Base-by-base conservation (phyloP, 30 jellyfish, hydroid and myxozoan genomes). In the Turritopsis rubra region DNA sequence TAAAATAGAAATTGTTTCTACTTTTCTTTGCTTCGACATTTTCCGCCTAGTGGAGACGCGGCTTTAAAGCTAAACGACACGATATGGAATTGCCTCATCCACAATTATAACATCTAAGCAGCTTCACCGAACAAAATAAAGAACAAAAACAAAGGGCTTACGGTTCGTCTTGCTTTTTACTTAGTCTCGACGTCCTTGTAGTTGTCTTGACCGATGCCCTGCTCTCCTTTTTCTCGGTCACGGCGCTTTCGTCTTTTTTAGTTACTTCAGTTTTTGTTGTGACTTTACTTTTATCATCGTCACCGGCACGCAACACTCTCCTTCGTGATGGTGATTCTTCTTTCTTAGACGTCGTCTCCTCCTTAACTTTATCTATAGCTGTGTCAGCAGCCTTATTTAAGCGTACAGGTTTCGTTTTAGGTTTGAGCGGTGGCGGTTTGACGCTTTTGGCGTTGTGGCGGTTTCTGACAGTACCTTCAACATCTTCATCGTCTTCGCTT, bases 401-500 rank as follows among this genome's bases (percentile, higher is more conserved):
- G 26, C 87, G 78, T 25, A 81, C 41, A 23, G 87, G 24, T 80
- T 80, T 80, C 20, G 31, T 26, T 80, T 41, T 65, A 23, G 87
- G 87, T 53, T 80, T 80, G 28, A 84, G 87, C 26, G 87, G 81
- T 4, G 79, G 81, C 3, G 77, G 28, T 80, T 80, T 80, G 20
- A 53, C 53, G 25, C 26, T 54, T 26, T 80, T 81, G 24, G 86
- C 91, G 28, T 77, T 86, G 66, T 87, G 82, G 41, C 96, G 72
- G 53, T 84, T 84, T 25, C 94, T 85, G 3, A 88, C 94, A 75
- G 77, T 89, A 31, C 94, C 92, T 53, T 89, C 89, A 85, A 85
- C 80, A 25, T 89, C 96, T 5, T 83, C 96, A 0, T 21, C 90
- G 28, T 84, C 93, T 88, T 17, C 24, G 60, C 90, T 28, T 21